phyloP scores from a whole-genome alignment of 1,140 invertebrate genomes.

The Metaphire vulgaris region DNA sequence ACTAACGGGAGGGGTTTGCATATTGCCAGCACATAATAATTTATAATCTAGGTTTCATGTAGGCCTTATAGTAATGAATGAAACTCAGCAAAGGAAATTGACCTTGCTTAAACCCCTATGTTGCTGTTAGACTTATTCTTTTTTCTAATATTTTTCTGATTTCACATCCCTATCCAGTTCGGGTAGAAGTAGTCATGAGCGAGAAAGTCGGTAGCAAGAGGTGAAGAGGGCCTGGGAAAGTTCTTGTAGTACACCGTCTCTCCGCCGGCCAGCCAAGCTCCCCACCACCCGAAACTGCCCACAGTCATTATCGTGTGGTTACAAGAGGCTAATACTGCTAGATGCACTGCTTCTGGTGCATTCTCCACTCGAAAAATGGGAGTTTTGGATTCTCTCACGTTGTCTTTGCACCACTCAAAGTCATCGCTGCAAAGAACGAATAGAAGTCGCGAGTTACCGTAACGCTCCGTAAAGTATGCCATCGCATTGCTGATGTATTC shows the following conservation, averaged over 20 bases:
- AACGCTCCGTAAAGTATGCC: background rate
- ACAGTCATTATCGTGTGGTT: constrained; percentile 40
- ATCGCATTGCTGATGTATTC: background rate
- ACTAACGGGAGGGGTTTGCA: too few relatives aligned
- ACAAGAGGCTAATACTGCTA: constrained; percentile 37
- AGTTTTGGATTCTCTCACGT: background rate
- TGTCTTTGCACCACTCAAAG: background rate
- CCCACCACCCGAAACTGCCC: constrained; percentile 45
- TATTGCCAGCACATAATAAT: too few relatives aligned
- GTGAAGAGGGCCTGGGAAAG: constrained; percentile 9
- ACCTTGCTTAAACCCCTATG: too few relatives aligned
- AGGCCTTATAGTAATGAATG: too few relatives aligned
- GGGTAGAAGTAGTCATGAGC: constrained; percentile 19
- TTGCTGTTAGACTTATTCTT: too few relatives aligned
- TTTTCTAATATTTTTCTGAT: too few relatives aligned
- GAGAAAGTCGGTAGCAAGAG: constrained; percentile 8
- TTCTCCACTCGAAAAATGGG: constrained; percentile 7
- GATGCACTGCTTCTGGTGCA: constrained; percentile 35
- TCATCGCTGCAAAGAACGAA: constrained; percentile 14
- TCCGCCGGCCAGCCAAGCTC: constrained; percentile 38
- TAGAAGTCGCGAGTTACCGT: background rate
- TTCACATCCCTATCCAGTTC: constrained; percentile 19
- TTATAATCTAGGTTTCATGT: too few relatives aligned
- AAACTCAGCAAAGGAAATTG: too few relatives aligned
- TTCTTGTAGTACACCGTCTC: constrained; percentile 37